phyloP scores from a whole-genome alignment of 2,113 vertebrate genomes.

The Cariama cristata region DNA sequence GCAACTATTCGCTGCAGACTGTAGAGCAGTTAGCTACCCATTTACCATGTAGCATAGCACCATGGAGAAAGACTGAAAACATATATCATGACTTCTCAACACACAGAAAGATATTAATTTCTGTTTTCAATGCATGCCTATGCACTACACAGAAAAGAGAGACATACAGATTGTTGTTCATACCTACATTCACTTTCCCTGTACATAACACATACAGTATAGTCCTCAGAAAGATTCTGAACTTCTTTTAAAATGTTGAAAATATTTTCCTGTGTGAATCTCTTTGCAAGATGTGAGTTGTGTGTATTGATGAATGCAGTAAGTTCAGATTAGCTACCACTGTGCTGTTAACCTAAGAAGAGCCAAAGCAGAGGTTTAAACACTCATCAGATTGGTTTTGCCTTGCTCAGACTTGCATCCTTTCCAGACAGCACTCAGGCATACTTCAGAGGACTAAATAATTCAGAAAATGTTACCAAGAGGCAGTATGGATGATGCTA shows the following conservation, averaged over 20 bases:
- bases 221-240: neutral
- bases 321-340: neutral
- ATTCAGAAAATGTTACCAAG: neutral
- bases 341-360: neutral
- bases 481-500: neutral
- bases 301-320: neutral
- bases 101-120: neutral
- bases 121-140: neutral
- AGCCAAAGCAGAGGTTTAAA: neutral
- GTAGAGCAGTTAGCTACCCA: neutral
- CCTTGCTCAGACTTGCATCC: neutral
- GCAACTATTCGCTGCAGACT: neutral
- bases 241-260: neutral
- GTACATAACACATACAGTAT: rapidly evolving
- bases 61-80: neutral
- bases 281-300: neutral
- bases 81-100: neutral
- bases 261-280: neutral
- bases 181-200: neutral
- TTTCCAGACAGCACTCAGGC: neutral
- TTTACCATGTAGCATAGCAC: neutral
- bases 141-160: neutral
- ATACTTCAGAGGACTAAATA: neutral
- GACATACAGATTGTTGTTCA: neutral
- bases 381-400: neutral